A percentile compares a stretch with the other conserved stretches of the same genome.
phyloP scores from a whole-genome alignment of 2,113 vertebrate species.

The Orcinus orca region DNA sequence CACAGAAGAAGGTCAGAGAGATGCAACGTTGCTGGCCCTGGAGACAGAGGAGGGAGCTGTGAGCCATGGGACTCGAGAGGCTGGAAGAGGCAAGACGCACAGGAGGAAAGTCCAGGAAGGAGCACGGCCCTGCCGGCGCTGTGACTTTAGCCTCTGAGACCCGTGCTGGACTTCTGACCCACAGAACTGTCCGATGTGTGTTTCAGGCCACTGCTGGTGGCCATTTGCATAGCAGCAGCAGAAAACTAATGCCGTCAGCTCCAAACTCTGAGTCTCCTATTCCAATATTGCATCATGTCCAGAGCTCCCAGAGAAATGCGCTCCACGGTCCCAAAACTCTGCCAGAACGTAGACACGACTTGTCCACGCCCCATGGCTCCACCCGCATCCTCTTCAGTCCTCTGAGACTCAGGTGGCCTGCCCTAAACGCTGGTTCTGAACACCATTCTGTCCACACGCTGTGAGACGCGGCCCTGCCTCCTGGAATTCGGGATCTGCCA shows the following conservation, averaged over 20 bases:
- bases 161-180: not conserved
- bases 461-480: rapidly evolving
- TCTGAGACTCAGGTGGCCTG: not conserved
- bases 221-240: not conserved
- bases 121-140: rapidly evolving
- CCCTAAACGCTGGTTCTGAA: not conserved
- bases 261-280: not conserved
- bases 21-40: not conserved
- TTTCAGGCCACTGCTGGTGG: not conserved
- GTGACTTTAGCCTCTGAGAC: not conserved
- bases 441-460: rapidly evolving
- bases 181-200: not conserved
- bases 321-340: not conserved
- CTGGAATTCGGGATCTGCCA: no score
- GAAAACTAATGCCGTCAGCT: not conserved
- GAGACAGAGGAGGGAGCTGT: not conserved
- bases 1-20: not conserved
- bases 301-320: not conserved
- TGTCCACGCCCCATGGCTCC: not conserved
- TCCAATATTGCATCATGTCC: not conserved
- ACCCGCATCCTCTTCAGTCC: not conserved
- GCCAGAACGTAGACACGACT: not conserved
- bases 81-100: not conserved
- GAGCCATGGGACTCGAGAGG: not conserved
- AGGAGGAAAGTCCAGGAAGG: not conserved